Conservation (phyloP, 1,140 invertebrate species). For the Rhizoglyphus robini region DNA sequence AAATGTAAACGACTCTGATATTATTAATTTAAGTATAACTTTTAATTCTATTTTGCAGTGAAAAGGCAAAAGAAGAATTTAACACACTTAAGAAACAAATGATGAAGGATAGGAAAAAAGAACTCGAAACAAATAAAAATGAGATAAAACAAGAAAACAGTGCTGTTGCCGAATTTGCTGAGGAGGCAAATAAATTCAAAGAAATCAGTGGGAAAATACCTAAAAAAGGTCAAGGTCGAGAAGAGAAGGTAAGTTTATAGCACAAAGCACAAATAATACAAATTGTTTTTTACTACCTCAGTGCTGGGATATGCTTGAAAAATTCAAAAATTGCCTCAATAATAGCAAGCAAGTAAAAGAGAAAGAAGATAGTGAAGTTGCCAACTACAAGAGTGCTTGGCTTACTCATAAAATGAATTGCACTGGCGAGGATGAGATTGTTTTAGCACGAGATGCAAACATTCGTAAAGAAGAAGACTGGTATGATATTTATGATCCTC, state of each 20-base stretch:
- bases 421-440: constrained; percentile 46
- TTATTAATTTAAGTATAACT: constrained; percentile 22
- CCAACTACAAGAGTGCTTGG: constrained; percentile 11
- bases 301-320: constrained; percentile 60
- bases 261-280: not conserved
- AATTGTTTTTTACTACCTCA: constrained; percentile 18
- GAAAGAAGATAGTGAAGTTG: constrained; percentile 32
- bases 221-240: constrained; percentile 26
- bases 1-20: constrained; percentile 2
- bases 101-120: constrained; percentile 32
- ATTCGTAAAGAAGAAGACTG: constrained; percentile 72
- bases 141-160: constrained; percentile 39
- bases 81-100: constrained; percentile 38
- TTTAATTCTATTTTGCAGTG: constrained; percentile 23
- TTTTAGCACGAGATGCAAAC: constrained; percentile 87
- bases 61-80: constrained; percentile 31
- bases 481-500: constrained; percentile 89
- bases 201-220: constrained; percentile 49
- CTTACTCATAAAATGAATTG: constrained; percentile 16
- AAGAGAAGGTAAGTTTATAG: constrained; percentile 29
- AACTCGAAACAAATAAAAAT: constrained; percentile 31
- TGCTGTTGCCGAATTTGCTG: constrained; percentile 54
- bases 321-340: constrained; percentile 65
- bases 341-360: constrained; percentile 39
- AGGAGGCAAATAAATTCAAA: constrained; percentile 63